Evolutionary conservation across 2,797 vertebrate genomes (phyloP).

Genomic region (Podarcis lilfordi): DNA sequence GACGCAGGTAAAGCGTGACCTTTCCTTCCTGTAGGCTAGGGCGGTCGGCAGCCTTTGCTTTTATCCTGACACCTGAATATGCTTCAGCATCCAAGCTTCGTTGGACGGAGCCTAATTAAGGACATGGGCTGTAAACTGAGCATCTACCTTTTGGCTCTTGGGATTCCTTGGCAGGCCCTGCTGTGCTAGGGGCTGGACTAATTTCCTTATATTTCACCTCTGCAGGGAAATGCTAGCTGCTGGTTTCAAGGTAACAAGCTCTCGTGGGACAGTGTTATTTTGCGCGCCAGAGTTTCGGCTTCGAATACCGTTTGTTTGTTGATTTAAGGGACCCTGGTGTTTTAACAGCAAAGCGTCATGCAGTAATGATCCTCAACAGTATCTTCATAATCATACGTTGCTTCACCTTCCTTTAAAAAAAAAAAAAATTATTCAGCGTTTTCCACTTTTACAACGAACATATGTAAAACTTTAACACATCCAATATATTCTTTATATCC

Average conservation of each 20-base stretch:
- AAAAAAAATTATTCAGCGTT: neutral
- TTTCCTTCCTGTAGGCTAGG: too few relatives aligned
- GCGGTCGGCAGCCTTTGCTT: neutral
- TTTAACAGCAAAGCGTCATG: too few relatives aligned
- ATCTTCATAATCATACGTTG: too few relatives aligned
- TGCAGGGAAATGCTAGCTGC: neutral
- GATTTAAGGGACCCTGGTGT: too few relatives aligned
- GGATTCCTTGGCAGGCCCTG: too few relatives aligned
- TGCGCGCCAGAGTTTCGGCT: too few relatives aligned
- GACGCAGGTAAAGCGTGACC: neutral
- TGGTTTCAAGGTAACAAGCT: neutral
- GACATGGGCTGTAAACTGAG: neutral
- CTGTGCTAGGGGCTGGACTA: rapidly evolving
- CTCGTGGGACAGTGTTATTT: neutral
- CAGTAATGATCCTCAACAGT: too few relatives aligned
- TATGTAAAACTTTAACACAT: too few relatives aligned
- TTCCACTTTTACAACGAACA: too few relatives aligned
- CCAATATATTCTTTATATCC: too few relatives aligned
- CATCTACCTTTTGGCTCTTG: neutral
- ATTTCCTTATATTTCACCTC: neutral
- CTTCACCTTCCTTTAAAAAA: neutral
- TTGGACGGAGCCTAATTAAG: neutral
- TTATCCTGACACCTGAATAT: neutral
- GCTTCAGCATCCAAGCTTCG: neutral
- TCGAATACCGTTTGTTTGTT: too few relatives aligned